Evolutionary conservation across 2,113 vertebrate genomes (phyloP).

Genomic region (Tragulus kanchil): DNA sequence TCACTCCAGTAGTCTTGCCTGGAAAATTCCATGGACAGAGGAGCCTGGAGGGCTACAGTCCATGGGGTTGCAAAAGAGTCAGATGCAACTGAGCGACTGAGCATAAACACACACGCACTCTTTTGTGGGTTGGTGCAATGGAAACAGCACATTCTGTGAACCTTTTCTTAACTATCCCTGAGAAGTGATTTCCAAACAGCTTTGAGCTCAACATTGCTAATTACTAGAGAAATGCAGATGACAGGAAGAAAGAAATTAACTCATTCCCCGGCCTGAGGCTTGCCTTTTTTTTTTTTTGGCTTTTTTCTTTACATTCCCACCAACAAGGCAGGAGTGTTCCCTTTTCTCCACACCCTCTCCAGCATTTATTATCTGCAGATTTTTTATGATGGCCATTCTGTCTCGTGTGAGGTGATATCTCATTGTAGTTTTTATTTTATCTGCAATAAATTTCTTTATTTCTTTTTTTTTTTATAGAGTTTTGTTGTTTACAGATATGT

Average conservation of each 20-base stretch:
- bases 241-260: not conserved
- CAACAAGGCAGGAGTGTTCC: too few species aligned
- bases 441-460: too few species aligned
- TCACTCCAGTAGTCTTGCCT: not conserved
- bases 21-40: not conserved
- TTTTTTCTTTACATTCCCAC: too few species aligned
- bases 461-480: too few species aligned
- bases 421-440: too few species aligned
- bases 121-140: not conserved
- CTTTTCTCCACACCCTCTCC: too few species aligned
- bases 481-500: too few species aligned
- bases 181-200: not conserved
- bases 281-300: not conserved
- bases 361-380: too few species aligned
- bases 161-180: not conserved
- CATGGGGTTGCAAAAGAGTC: too few species aligned
- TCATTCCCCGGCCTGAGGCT: not conserved
- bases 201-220: not conserved
- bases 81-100: too few species aligned
- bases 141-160: not conserved
- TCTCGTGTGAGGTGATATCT: too few species aligned
- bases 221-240: not conserved
- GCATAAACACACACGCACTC: not conserved
- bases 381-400: too few species aligned
- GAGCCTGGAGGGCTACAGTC: not conserved